Evolutionary conservation across 1,140 invertebrate genomes (phyloP), one percentile per base, ranked within the genome.

Genomic region (Delia radicum): DNA sequence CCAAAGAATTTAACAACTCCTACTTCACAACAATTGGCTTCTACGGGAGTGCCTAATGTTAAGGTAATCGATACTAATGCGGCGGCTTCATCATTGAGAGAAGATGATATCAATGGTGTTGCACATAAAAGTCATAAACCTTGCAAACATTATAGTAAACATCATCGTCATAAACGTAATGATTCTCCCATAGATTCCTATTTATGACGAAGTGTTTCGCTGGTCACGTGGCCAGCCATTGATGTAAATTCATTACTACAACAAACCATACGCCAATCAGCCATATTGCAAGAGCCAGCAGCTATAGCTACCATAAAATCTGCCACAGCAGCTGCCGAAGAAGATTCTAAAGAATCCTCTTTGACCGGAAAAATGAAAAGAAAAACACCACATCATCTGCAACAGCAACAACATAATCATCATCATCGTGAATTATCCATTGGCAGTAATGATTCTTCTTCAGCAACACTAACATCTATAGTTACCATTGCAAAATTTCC

Each of bases 151-250:
- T 79, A 79, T 74, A 81, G 78, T 71, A 83, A 82, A 74, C 80
- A 84, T 63, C 79, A 80, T 18, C 76, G 79, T n/a, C 81, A 82
- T 61, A 85, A 84, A 69, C 79, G 77, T 29, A 74, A 42, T 29
- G 46, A 76, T 6, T 80, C 80, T 28, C 80, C 80, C 2, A 37
- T 82, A 31, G 81, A 85, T 15, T 77, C 77, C 71, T 80, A 82
- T 67, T 86, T 86, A 86, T 86, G 85, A 86, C 85, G 82, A 82
- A 86, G 85, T 78, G 83, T 85, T 76, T 86, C 85, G 84, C 85
- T 86, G 85, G 84, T 86, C 83, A 79, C 84, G 18, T 86, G 85
- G 85, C 85, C 85, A 85, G 85, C 84, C 55, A 86, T 86, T 74
- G 83, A 86, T 81, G 79, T 85, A 15, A 86, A 86, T 42, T 81